These are phyloP conservation scores for Aphelenchoides fujianensis DNA, from an alignment of 1,140 invertebrate genomes.

Conservation along the genomic window DNA sequence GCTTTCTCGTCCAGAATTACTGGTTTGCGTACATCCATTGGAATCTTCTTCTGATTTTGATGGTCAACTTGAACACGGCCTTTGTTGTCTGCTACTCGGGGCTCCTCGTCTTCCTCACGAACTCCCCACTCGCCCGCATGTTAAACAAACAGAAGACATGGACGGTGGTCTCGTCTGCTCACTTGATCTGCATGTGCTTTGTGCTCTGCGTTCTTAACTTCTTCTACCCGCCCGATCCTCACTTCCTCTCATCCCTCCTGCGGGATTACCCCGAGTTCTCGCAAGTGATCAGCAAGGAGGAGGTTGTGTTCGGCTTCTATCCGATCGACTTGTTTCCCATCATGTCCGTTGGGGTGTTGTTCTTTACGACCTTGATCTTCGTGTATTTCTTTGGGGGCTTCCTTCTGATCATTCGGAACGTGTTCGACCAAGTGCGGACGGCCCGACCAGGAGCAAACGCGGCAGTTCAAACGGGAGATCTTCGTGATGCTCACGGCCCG, in stretches of 20 bases:
- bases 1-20: neutral
- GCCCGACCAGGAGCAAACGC: neutral
- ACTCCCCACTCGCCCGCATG: neutral
- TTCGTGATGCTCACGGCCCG: neutral
- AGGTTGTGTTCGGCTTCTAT: constrained; percentile 4
- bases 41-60: neutral
- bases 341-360: neutral
- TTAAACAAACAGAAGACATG: neutral
- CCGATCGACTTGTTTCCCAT: neutral
- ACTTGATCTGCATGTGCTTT: neutral
- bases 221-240: neutral
- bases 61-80: constrained; percentile 5
- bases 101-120: neutral
- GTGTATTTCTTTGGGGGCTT: constrained; percentile 1
- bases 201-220: neutral
- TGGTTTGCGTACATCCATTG: constrained; percentile 1
- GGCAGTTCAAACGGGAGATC: neutral
- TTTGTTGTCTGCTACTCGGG: neutral
- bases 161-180: neutral
- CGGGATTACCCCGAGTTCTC: neutral
- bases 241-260: neutral
- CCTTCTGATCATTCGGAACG: neutral
- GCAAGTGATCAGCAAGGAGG: neutral
- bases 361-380: neutral
- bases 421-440: neutral